phyloP scores from a whole-genome alignment of 2,888 invertebrate species.

The Platynereis dumerilii region DNA sequence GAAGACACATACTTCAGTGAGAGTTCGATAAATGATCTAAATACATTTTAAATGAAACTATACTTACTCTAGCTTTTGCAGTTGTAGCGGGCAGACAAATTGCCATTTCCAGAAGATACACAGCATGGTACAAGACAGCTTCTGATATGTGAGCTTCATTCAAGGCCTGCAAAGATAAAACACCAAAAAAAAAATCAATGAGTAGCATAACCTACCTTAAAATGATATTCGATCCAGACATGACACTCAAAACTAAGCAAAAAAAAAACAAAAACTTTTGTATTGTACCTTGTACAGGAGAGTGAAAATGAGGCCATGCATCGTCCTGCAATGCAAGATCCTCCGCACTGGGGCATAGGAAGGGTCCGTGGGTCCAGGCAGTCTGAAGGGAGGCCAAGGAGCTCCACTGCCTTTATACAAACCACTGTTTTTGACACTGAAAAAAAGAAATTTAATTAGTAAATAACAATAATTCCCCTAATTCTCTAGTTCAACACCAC shows the following conservation, averaged over 20 bases:
- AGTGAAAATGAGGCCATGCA: conserved; percentile 77
- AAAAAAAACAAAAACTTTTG: background rate
- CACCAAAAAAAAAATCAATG: background rate
- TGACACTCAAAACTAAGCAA: background rate
- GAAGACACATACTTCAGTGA: too few species aligned
- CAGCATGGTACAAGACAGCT: conserved; percentile 83
- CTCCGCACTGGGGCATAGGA: conserved; percentile 48
- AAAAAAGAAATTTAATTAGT: conserved; percentile 32
- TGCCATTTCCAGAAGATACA: conserved; percentile 87
- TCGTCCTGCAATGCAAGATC: conserved; percentile 59
- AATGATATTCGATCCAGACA: background rate
- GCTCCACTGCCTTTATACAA: conserved; percentile 65
- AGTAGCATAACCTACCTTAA: too few species aligned
- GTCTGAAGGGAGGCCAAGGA: conserved; percentile 83
- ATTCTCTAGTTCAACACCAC: too few species aligned
- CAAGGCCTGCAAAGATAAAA: conserved; percentile 68
- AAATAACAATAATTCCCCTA: too few species aligned
- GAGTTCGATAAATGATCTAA: too few species aligned
- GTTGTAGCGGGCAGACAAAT: conserved; percentile 65
- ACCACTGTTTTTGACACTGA: conserved; percentile 70
- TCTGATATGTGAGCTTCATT: conserved; percentile 79
- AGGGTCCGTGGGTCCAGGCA: conserved; percentile 67
- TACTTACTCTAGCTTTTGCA: too few species aligned
- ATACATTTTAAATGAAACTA: too few species aligned
- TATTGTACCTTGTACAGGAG: conserved; percentile 45